Percentiles rank a stretch among this genome's conserved stretches.
Evolutionary conservation across 2,888 invertebrate genomes (phyloP).

Genomic region (Patella depressa): DNA sequence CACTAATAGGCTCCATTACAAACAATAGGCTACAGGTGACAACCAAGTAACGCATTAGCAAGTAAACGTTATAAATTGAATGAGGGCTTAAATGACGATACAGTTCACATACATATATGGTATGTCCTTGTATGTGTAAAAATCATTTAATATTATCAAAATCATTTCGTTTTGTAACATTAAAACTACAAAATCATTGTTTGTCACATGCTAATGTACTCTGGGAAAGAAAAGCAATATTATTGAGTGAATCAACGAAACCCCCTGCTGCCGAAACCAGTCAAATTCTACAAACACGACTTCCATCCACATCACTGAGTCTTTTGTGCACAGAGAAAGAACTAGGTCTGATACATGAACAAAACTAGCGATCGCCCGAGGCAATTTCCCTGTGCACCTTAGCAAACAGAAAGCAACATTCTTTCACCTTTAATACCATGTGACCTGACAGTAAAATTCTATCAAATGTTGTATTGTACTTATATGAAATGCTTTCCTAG

Average conservation of each 20-base stretch:
- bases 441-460: not conserved
- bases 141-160: too few species aligned
- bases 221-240: too few species aligned
- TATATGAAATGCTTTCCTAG: too few species aligned
- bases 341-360: conserved; percentile 5
- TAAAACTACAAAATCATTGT: too few species aligned
- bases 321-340: conserved; percentile 4
- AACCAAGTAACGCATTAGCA: not conserved
- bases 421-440: not conserved
- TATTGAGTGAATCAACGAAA: too few species aligned
- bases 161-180: too few species aligned
- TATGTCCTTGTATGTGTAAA: too few species aligned
- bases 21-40: not conserved
- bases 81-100: too few species aligned
- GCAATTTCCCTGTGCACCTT: not conserved
- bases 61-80: not conserved
- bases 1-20: not conserved
- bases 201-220: too few species aligned
- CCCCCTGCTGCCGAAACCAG: conserved; percentile 4
- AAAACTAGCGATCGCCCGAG: not conserved
- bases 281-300: not conserved
- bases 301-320: conserved; percentile 8
- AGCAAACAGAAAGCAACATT: conserved; percentile 1
- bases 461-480: too few species aligned
- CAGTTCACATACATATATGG: too few species aligned